These are phyloP conservation scores for Eulimnadia texana DNA, from an alignment of 1,140 invertebrate species.

Conservation along the genomic window DNA sequence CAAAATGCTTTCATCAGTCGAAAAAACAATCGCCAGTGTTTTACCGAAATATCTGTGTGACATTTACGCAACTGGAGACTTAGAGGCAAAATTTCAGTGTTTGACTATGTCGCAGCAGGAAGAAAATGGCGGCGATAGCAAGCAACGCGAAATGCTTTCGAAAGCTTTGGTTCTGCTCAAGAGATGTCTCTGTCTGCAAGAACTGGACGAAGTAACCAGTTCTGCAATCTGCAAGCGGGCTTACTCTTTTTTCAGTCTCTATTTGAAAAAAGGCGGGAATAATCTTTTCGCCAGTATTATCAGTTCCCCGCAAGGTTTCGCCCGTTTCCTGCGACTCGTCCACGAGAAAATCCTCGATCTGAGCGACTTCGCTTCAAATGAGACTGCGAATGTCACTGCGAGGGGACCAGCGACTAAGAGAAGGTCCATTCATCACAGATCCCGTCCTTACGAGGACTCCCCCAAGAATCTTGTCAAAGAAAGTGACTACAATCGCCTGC, in stretches of 20 bases:
- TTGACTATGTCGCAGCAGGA: background rate
- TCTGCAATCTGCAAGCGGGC: background rate
- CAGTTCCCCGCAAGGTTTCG: background rate
- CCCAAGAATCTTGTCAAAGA: too few relatives aligned
- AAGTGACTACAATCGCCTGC: too few relatives aligned
- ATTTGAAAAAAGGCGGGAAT: background rate
- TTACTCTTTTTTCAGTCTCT: background rate
- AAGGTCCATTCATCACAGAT: background rate
- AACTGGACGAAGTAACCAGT: background rate
- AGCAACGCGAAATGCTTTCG: background rate
- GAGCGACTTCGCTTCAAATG: background rate
- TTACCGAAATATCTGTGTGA: too few relatives aligned
- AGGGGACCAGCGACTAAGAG: background rate
- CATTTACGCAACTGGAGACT: too few relatives aligned
- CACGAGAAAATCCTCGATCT: background rate
- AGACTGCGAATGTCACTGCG: background rate
- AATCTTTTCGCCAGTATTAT: background rate
- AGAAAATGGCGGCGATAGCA: background rate
- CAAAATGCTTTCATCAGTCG: too few relatives aligned
- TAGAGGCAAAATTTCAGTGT: background rate
- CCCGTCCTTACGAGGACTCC: background rate
- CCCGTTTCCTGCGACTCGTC: background rate
- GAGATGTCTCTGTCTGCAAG: background rate
- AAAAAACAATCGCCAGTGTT: too few relatives aligned
- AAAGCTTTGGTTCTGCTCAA: background rate